Evolutionary conservation across 2,888 invertebrate species (phyloP).

Genomic region (Furcula furcula): DNA sequence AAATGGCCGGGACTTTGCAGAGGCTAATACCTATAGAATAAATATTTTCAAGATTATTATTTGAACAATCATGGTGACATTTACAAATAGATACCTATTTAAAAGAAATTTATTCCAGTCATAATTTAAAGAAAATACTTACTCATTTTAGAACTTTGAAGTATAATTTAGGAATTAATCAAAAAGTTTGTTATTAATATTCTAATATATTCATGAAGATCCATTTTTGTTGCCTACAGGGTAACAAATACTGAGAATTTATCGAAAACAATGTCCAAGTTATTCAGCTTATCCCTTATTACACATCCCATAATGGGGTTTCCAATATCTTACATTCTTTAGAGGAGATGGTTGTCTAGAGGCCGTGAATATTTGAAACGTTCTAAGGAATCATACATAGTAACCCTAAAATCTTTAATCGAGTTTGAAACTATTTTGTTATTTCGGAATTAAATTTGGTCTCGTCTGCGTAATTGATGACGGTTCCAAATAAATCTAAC

Average conservation of each 20-base stretch:
- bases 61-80: no score
- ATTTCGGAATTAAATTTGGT: background rate
- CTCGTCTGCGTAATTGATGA: background rate
- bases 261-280: conserved; percentile 44
- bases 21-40: no score
- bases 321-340: conserved; percentile 60
- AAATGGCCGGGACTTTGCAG: no score
- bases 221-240: conserved; percentile 6
- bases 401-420: conserved; percentile 15
- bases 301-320: conserved; percentile 52
- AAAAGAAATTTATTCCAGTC: no score
- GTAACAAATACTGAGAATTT: conserved; percentile 32
- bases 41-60: no score
- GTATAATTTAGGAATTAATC: background rate
- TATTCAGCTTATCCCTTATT: conserved; percentile 53
- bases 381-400: conserved; percentile 37
- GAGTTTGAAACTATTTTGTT: conserved; percentile 6
- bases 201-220: background rate
- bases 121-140: no score
- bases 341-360: conserved; percentile 42
- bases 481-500: no score
- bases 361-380: conserved; percentile 47
- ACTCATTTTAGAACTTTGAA: no score
- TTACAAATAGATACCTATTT: no score
- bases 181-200: background rate